Conservation (phyloP, 2,888 invertebrate species). For the Listrodromus nycthemerus region DNA sequence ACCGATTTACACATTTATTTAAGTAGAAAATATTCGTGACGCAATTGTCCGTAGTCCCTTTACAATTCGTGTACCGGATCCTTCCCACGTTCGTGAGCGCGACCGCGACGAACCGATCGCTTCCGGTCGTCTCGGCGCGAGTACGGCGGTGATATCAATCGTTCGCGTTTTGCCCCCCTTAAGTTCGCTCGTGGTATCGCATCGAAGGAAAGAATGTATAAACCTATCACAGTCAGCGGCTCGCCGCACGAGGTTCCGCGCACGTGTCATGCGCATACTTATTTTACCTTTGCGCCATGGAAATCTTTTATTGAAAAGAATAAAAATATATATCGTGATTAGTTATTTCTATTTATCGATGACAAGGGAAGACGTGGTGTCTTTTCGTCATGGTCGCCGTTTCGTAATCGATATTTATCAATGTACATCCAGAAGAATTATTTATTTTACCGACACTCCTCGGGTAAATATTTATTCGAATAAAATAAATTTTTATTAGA, state of each 20-base stretch:
- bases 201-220: slow-evolving; percentile 76
- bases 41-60: slow-evolving; percentile 35
- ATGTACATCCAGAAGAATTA: not conserved
- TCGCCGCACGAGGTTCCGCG: slow-evolving; percentile 71
- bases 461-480: too few relatives aligned
- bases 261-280: slow-evolving; percentile 15
- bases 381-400: too few relatives aligned
- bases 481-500: too few relatives aligned
- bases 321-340: not conserved
- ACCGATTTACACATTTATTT: slow-evolving; percentile 48
- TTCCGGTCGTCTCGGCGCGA: not conserved
- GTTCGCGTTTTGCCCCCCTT: not conserved
- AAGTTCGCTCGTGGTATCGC: slow-evolving; percentile 47
- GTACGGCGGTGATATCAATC: not conserved
- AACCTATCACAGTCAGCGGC: slow-evolving; percentile 83
- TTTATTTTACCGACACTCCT: not conserved
- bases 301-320: not conserved
- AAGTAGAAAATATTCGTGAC: slow-evolving; percentile 62
- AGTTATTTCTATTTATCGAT: slow-evolving; percentile 2
- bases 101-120: not conserved
- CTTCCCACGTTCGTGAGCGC: not conserved
- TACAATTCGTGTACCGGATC: slow-evolving; percentile 27
- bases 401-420: too few relatives aligned
- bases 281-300: not conserved
- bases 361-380: too few relatives aligned